Base-by-base conservation (phyloP, 2,113 vertebrate genomes). In the Siniperca chuatsi region DNA sequence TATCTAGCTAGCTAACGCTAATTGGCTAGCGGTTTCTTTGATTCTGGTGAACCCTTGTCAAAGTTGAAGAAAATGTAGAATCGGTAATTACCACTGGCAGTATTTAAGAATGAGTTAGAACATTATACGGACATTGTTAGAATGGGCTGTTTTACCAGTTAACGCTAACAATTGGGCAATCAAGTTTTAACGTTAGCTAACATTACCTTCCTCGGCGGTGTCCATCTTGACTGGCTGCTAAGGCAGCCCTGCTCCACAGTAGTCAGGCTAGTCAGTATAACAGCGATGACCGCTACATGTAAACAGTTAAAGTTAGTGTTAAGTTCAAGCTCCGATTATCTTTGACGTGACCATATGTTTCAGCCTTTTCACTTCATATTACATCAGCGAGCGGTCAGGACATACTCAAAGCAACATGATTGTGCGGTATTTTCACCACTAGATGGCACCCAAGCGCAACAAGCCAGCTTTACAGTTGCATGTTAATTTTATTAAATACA, bases 161-260 rank as follows among this genome's bases (percentile, higher is more conserved):
- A 42, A 18, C 20, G 25, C 3, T 5, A 23, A 78, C 61, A 76
- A 67, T 46, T 11, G 10, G 57, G 25, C 16, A 55, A 86, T 82
- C 6, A 61, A 77, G 65, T 81, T 75, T 52, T 6, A 70, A 75
- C 37, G n/a, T 79, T 70, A 91, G 81, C 83, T 95, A 29, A 29
- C 29, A 29, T 29, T 29, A 97, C 97, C 97, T 97, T 98, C 97
- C 78, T 97, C 97, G 0, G 96, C 94, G 90, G 96, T 96, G 95
- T 98, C 97, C 97, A 98, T 97, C 95, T 97, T 97, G 96, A 48
- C 82, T 80, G 72, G 80, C 55, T 84, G 80, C 69, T 80, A 13
- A 33, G 46, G 74, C 76, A 84, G 81, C 83, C 12, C 54, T 79
- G 79, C 65, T 87, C 75, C 82, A n/a, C 85, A 21, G 50, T 20